These are phyloP conservation scores for Lagorchestes hirsutus DNA, from an alignment of 2,797 vertebrate genomes.

Conservation along the genomic window DNA sequence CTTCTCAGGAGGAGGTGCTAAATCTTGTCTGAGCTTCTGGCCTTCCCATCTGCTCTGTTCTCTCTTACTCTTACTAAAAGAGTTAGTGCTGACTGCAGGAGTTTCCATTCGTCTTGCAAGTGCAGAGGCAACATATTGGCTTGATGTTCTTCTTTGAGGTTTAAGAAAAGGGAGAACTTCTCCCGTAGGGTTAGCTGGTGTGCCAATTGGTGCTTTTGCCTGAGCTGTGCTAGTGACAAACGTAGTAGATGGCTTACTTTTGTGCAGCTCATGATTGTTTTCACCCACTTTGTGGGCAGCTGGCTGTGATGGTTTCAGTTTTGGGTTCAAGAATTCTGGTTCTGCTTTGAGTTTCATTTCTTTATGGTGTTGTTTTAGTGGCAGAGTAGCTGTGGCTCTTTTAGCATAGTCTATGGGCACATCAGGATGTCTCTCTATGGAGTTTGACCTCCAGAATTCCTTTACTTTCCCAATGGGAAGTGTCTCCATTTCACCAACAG, in stretches of 20 bases:
- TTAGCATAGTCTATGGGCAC: conserved; percentile 64
- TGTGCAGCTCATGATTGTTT: conserved; percentile 72
- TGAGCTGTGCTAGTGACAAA: conserved; percentile 72
- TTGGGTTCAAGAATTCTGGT: conserved; percentile 69
- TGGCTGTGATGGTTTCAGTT: conserved; percentile 60
- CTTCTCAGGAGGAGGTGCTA: conserved; percentile 31
- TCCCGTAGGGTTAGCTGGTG: conserved; percentile 75
- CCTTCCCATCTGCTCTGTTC: conserved; percentile 38
- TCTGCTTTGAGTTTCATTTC: conserved; percentile 70
- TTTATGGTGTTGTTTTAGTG: conserved; percentile 61
- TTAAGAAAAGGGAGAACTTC: conserved; percentile 89
- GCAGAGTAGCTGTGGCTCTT: conserved; percentile 40
- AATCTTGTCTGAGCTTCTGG: conserved; percentile 21
- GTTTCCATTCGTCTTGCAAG: conserved; percentile 89
- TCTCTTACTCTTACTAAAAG: not conserved
- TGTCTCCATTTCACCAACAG: conserved; percentile 78
- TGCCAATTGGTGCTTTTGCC: conserved; percentile 72
- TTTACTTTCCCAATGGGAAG: conserved; percentile 89
- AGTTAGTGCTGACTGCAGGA: conserved; percentile 72
- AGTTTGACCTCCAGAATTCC: conserved; percentile 91
- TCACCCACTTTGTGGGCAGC: conserved; percentile 51
- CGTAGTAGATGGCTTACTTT: conserved; percentile 75
- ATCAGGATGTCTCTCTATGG: conserved; percentile 76
- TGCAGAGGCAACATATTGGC: conserved; percentile 95
- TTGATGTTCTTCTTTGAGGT: conserved; percentile 93